Evolutionary conservation across 2,888 invertebrate genomes (phyloP).

Genomic region (Chalcis sispes): DNA sequence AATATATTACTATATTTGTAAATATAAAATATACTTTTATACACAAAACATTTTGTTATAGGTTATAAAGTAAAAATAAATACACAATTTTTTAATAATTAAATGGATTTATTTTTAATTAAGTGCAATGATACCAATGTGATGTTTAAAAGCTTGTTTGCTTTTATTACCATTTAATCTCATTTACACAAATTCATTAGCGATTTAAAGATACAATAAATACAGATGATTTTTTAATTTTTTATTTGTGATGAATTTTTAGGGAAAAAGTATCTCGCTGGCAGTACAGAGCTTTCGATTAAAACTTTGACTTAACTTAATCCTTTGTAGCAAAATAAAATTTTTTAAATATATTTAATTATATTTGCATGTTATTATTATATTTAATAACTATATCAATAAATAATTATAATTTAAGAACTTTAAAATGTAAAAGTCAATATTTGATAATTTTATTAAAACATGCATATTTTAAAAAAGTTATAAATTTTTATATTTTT

Average conservation of each 20-base stretch:
- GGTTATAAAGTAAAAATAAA: conserved; percentile 10
- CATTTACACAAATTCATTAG: conserved; percentile 55
- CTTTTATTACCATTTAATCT: conserved; percentile 44
- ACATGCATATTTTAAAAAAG: too few species aligned
- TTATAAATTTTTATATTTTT: too few species aligned
- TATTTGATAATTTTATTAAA: too few species aligned
- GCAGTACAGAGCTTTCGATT: conserved; percentile 60
- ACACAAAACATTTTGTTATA: conserved; percentile 2
- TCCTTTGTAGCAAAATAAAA: too few species aligned
- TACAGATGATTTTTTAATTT: conserved; percentile 49
- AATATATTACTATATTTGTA: conserved; percentile 10
- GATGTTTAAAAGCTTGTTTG: conserved; percentile 57
- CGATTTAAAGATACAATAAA: conserved; percentile 59
- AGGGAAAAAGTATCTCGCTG: conserved; percentile 57
- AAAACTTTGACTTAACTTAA: conserved; percentile 45
- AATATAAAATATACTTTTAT: background rate
- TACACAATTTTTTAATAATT: conserved; percentile 56
- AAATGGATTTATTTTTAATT: conserved; percentile 63
- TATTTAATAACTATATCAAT: too few species aligned
- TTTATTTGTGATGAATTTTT: conserved; percentile 42
- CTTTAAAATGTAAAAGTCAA: too few species aligned
- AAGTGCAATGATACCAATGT: conserved; percentile 60
- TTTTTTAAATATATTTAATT: too few species aligned
- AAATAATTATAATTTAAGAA: too few species aligned
- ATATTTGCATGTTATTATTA: too few species aligned